Base-by-base conservation (phyloP, 2,888 invertebrate species). In the Latrodectus hesperus region DNA sequence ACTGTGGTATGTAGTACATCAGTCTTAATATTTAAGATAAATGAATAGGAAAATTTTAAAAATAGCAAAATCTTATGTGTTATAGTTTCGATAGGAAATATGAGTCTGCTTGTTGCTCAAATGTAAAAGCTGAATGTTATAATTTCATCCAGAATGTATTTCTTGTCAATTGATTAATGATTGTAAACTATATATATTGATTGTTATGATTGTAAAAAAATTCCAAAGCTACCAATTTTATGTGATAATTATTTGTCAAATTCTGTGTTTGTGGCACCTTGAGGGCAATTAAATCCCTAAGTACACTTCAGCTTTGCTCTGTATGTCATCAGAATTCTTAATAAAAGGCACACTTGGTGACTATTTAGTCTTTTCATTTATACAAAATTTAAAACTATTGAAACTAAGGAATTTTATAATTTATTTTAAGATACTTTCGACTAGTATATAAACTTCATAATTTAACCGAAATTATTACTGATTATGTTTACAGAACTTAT, bases 271-370 rank as follows among this genome's bases (percentile, higher is more conserved):
- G 87, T 88, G 82, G 87, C 87, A 88, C 87, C 64, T 88, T 55
- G 71, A 68, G 87, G 87, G 17, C 68, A 78, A 70, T 65, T 38
- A 38, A 38, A 38, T 74, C 82, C 87, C 78, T 83, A 64, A 75
- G 77, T 81, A 88, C 87, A 88, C 87, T 88, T 74, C 78, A 51
- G 82, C 83, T 88, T 85, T 88, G 87, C 83, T 88, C 87, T 88
- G 87, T 88, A 88, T 78, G 85, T 85, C 79, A 75, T 85, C 85
- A 85, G 74, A 79, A 79, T 88, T 83, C 78, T 77, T 82, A 83
- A 82, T 83, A 88, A 88, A 80, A 80, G 78, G 87, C 86, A 87
- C 87, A 83, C 68, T 83, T 88, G 82, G 78, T 83, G 87, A 85
- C 53, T 55, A 17, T 71, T 55, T 67, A 60, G 22, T 78, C 12